Percentiles rank a stretch among this genome's conserved stretches.
Evolutionary conservation across 2,797 vertebrate species (phyloP).

Genomic region (Thunnus albacares): DNA sequence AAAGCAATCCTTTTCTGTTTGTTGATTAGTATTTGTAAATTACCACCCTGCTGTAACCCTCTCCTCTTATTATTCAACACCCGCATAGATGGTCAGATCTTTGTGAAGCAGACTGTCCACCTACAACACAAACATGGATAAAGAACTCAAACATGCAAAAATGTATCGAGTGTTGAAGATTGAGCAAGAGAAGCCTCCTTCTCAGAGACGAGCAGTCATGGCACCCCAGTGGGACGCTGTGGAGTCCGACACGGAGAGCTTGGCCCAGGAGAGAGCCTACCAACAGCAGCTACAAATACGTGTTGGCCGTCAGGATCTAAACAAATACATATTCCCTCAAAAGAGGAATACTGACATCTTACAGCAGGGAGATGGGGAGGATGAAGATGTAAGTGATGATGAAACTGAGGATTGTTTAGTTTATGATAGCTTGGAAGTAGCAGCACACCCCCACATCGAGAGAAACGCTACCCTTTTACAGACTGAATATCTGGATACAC

Average conservation of each 20-base stretch:
- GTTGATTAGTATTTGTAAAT: constrained; percentile 9
- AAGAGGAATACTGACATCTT: constrained; percentile 6
- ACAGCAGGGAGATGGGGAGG: not conserved
- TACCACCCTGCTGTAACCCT: not conserved
- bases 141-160: constrained; percentile 21
- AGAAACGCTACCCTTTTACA: constrained; percentile 27
- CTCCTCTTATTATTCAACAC: not conserved
- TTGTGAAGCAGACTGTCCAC: constrained; percentile 13
- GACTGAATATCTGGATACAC: constrained; percentile 25
- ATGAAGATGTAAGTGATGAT: constrained; percentile 24
- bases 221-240: constrained; percentile 70
- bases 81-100: constrained; percentile 9
- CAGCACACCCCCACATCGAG: not conserved
- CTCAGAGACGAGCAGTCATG: constrained; percentile 6
- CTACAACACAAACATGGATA: constrained; percentile 38
- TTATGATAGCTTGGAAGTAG: constrained; percentile 82
- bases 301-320: not conserved
- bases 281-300: constrained; percentile 65
- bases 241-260: constrained; percentile 82
- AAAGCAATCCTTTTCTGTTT: not conserved
- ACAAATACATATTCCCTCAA: not conserved
- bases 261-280: constrained; percentile 70
- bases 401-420: constrained; percentile 52
- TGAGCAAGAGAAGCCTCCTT: constrained; percentile 15
- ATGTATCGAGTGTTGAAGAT: constrained; percentile 41